These are phyloP conservation scores for Chlorodrepanis virens DNA, from an alignment of 2,113 vertebrate species.

Conservation along the genomic window DNA sequence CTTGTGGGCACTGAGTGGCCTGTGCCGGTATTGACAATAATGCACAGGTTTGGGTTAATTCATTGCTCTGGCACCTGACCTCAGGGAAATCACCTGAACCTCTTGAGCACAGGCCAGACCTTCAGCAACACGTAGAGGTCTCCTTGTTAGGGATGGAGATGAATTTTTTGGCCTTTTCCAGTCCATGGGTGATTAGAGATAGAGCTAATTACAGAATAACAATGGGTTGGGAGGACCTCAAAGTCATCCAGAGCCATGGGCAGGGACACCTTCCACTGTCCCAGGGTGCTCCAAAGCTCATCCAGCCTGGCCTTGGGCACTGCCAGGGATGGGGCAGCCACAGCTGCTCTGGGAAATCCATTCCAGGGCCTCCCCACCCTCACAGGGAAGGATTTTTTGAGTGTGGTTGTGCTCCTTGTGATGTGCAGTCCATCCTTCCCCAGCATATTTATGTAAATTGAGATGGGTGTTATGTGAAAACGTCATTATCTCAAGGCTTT, in stretches of 20 bases:
- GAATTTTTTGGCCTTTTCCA: background rate
- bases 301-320: background rate
- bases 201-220: background rate
- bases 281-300: rapidly evolving
- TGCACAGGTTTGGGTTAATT: background rate
- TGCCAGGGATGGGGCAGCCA: background rate
- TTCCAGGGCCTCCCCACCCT: background rate
- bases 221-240: background rate
- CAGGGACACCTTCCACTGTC: background rate
- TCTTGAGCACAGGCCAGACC: background rate
- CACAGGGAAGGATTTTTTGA: background rate
- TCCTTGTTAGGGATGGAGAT: background rate
- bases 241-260: background rate
- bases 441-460: background rate
- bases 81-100: background rate
- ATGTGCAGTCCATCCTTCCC: background rate
- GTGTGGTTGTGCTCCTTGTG: background rate
- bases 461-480: slow-evolving; percentile 16
- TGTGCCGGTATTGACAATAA: rapidly evolving
- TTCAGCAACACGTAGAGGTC: background rate
- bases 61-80: background rate
- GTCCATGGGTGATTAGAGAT: background rate
- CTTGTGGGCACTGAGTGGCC: background rate
- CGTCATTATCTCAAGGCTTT: background rate
- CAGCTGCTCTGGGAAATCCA: background rate